Evolutionary conservation across 2,888 invertebrate genomes (phyloP).

Genomic region (Thymelicus lineola): DNA sequence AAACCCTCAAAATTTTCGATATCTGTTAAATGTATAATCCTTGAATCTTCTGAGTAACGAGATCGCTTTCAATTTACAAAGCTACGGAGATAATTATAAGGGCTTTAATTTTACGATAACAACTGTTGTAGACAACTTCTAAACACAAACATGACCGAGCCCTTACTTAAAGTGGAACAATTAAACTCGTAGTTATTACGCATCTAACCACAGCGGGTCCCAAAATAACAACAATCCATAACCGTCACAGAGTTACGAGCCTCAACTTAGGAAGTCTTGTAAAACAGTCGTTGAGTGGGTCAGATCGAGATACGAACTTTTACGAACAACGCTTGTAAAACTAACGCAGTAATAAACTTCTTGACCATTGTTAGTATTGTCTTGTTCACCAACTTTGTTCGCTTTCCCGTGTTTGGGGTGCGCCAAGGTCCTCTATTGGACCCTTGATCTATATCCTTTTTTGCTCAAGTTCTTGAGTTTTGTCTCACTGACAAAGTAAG

Average conservation of each 20-base stretch:
- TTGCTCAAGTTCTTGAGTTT: not conserved
- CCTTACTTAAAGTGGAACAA: conserved; percentile 19
- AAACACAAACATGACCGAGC: conserved; percentile 22
- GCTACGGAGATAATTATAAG: not conserved
- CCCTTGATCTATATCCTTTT: conserved; percentile 18
- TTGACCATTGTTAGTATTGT: conserved; percentile 35
- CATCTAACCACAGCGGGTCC: conserved; percentile 4
- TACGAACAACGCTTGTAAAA: conserved; percentile 33
- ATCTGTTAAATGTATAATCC: no score
- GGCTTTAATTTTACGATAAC: conserved; percentile 8
- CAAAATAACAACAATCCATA: conserved; percentile 33
- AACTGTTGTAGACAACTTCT: conserved; percentile 12
- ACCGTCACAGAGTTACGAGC: conserved; percentile 15
- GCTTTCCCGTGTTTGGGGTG: conserved; percentile 15
- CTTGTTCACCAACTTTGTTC: conserved; percentile 28
- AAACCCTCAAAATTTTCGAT: no score
- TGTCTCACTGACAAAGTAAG: not conserved
- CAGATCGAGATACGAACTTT: conserved; percentile 36
- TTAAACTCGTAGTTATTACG: conserved; percentile 19
- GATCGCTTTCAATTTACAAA: conserved; percentile 2
- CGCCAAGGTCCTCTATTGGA: conserved; percentile 20
- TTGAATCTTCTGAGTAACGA: not conserved
- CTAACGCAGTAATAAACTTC: conserved; percentile 37
- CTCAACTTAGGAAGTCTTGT: conserved; percentile 33
- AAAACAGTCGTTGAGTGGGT: conserved; percentile 34